A percentile compares a stretch with the other conserved stretches of the same genome.
Evolutionary conservation across 2,113 vertebrate species (phyloP).

Genomic region (Tachysurus vachellii): DNA sequence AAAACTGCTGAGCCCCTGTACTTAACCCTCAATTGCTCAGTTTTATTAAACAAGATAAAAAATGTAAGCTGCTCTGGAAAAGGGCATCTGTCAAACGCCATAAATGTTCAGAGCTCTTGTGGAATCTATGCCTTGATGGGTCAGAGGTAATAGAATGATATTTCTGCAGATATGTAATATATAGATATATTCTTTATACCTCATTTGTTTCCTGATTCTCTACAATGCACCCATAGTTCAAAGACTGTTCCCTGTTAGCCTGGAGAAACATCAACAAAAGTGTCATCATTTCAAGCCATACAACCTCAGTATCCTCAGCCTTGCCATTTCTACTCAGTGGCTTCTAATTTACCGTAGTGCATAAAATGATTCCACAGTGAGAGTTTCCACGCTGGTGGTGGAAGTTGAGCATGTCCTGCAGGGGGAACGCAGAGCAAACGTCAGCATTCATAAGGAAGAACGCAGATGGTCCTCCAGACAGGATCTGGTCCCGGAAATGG

Average conservation of each 20-base stretch:
- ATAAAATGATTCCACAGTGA: slow-evolving; percentile 87
- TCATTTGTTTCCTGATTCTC: slow-evolving; percentile 86
- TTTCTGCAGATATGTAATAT: no score
- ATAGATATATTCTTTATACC: slow-evolving; percentile 68
- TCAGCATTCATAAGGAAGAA: slow-evolving; percentile 98
- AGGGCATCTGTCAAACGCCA: no score
- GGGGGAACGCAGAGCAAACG: slow-evolving; percentile 91
- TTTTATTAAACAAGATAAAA: no score
- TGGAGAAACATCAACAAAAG: slow-evolving; percentile 54
- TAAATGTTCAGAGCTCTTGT: no score
- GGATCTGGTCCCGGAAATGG: slow-evolving; percentile 98
- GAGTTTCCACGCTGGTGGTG: slow-evolving; percentile 73
- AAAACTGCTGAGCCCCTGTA: no score
- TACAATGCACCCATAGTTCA: slow-evolving; percentile 97
- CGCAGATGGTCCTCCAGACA: slow-evolving; percentile 85
- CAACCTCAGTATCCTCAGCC: neutral
- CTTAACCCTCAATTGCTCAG: no score
- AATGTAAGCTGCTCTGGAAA: no score
- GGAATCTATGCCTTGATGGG: no score
- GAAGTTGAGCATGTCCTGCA: slow-evolving; percentile 87
- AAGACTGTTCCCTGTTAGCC: slow-evolving; percentile 94
- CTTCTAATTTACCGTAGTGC: slow-evolving; percentile 82
- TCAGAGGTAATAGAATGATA: no score
- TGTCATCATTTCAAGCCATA: neutral
- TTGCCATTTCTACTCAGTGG: neutral